Conservation (phyloP, 2,888 invertebrate species). For the Azorinus chamasolen region DNA sequence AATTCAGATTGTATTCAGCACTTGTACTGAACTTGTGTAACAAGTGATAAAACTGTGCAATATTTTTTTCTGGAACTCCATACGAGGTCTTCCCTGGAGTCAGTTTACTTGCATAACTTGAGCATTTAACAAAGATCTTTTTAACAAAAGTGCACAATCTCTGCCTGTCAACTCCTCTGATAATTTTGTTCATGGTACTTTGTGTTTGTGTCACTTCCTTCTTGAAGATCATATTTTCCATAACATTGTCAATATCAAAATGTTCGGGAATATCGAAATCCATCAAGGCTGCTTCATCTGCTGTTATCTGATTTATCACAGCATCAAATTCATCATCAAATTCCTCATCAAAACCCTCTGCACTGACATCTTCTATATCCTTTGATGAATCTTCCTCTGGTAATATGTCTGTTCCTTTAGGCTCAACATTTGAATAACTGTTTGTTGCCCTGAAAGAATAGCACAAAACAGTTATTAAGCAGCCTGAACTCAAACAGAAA, state of each 20-base stretch:
- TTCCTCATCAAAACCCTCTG: neutral
- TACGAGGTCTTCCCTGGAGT: neutral
- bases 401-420: neutral
- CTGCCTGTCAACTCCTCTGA: constrained; percentile 6
- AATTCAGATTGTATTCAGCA: constrained; percentile 10
- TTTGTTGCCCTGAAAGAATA: neutral
- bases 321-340: constrained; percentile 42
- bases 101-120: neutral
- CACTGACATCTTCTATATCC: neutral
- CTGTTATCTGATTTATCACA: constrained; percentile 13
- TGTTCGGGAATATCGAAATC: constrained; percentile 23
- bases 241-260: constrained; percentile 12
- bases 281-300: neutral
- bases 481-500: too few relatives aligned
- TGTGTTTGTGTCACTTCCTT: constrained; percentile 18
- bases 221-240: constrained; percentile 9
- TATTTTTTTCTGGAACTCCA: constrained; percentile 20
- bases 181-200: constrained; percentile 18
- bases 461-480: too few relatives aligned
- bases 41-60: constrained; percentile 21
- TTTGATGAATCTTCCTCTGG: neutral
- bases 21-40: constrained; percentile 16
- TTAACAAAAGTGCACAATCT: constrained; percentile 15
- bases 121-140: constrained; percentile 5
- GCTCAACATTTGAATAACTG: neutral